Conservation (phyloP, 2,113 vertebrate genomes). For the Sapajus apella region DNA sequence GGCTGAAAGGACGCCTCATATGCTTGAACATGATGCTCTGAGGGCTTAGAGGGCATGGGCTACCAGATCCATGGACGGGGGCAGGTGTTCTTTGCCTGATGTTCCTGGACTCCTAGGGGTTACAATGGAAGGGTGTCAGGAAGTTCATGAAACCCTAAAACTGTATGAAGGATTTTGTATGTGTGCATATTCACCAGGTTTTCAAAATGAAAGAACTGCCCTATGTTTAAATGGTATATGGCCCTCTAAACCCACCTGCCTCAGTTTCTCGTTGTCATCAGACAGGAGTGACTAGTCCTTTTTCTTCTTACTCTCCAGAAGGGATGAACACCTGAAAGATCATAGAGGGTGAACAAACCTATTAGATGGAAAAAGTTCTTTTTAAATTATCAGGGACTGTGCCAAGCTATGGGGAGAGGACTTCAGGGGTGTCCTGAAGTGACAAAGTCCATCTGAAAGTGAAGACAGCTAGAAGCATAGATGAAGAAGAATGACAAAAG, state of each 20-base stretch:
- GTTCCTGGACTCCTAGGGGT: neutral
- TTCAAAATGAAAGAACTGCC: neutral
- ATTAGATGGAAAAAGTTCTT: neutral
- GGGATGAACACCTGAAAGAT: neutral
- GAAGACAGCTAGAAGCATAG: neutral
- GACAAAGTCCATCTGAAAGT: neutral
- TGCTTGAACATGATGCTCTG: neutral
- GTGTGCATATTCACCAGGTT: neutral
- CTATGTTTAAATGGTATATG: conserved; percentile 3
- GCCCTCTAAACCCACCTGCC: neutral
- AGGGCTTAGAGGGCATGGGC: neutral
- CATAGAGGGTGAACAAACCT: neutral
- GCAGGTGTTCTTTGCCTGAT: neutral
- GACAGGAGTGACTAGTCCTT: neutral
- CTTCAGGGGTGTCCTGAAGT: neutral
- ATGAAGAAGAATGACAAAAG: neutral
- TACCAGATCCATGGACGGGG: neutral
- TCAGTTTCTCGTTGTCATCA: neutral
- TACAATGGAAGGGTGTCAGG: neutral
- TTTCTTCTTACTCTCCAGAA: neutral
- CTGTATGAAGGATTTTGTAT: neutral
- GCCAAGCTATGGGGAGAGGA: neutral
- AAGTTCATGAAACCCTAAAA: neutral
- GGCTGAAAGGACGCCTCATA: neutral
- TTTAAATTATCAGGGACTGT: neutral